phyloP scores from a whole-genome alignment of 2,113 vertebrate species.

The Grus americana region DNA sequence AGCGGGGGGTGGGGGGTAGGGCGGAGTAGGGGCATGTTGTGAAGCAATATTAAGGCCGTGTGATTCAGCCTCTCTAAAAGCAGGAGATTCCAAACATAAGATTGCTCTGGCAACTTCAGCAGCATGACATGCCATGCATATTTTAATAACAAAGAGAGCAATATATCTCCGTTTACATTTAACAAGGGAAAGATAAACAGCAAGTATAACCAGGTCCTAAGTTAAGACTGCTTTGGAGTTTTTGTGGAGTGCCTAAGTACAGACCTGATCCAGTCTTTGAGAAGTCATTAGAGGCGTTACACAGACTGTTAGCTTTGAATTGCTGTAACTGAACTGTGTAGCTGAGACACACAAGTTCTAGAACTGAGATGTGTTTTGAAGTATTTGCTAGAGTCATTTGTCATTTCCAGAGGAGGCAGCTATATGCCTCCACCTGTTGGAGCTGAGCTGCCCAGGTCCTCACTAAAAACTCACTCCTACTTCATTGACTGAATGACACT shows the following conservation, averaged over 20 bases:
- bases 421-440: neutral
- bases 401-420: neutral
- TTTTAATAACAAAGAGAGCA: constrained; percentile 35
- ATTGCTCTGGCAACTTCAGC: constrained; percentile 28
- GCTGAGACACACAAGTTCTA: neutral
- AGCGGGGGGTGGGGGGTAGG: neutral
- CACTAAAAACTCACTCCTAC: neutral
- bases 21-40: fast-evolving
- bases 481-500: neutral
- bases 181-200: constrained; percentile 6
- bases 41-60: neutral
- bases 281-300: neutral
- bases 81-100: constrained; percentile 25
- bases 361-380: neutral
- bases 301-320: neutral
- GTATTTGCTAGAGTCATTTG: neutral
- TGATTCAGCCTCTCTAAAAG: neutral
- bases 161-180: neutral
- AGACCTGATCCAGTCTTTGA: neutral
- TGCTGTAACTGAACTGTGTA: neutral
- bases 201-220: neutral
- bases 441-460: neutral
- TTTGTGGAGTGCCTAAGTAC: neutral
- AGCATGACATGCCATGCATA: neutral
- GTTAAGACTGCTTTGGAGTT: neutral